Conservation (phyloP, 92 coral and sea anemone genomes). For the Phenganax subtilis region DNA sequence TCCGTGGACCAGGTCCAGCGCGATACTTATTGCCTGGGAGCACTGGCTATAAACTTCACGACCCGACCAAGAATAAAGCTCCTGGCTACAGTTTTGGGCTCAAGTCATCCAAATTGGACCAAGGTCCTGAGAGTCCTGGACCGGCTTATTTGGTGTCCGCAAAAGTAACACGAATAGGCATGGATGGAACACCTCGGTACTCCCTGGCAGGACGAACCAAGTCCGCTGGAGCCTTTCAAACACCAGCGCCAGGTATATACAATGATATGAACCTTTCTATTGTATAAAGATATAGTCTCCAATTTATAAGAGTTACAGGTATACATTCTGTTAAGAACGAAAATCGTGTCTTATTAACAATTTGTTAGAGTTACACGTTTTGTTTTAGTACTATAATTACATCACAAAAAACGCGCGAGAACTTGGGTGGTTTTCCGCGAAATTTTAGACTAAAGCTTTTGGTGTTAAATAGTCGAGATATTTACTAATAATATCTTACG, state of each 20-base stretch:
- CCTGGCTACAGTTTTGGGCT: constrained; percentile 80
- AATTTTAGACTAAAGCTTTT: background rate
- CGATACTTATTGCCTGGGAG: constrained; percentile 73
- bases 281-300: too few relatives aligned
- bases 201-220: constrained; percentile 65
- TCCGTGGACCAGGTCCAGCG: constrained; percentile 96
- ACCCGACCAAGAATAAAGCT: constrained; percentile 59
- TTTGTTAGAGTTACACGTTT: background rate
- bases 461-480: background rate
- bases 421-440: constrained; percentile 1
- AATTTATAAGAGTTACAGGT: background rate
- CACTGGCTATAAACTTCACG: constrained; percentile 67
- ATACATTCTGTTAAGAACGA: background rate
- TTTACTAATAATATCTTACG: background rate
- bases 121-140: constrained; percentile 57
- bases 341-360: too few relatives aligned
- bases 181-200: constrained; percentile 78
- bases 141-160: constrained; percentile 63
- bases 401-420: background rate
- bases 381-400: background rate
- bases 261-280: too few relatives aligned
- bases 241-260: constrained; percentile 84
- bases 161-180: constrained; percentile 62
- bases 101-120: constrained; percentile 39
- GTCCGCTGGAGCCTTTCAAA: constrained; percentile 53